Base-by-base conservation (phyloP, 2,113 vertebrate species). In the Chrysochloris asiatica region DNA sequence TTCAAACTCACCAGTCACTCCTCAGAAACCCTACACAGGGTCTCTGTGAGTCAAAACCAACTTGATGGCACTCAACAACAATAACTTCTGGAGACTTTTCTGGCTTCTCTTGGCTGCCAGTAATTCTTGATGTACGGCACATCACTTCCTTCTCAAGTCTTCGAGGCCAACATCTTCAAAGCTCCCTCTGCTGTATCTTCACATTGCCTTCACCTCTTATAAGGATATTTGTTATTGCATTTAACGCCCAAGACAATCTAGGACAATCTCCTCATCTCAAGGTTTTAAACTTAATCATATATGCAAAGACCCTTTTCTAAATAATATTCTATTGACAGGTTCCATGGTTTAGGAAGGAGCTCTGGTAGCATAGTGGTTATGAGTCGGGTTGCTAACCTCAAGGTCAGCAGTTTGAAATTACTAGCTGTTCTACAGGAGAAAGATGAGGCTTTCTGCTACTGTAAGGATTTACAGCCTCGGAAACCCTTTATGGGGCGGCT, bases 241-340 rank as follows among this genome's bases (percentile, higher is more conserved):
- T 56, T 54, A 71, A 45, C 9, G 54, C 17, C 54, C 54, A 56
- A 13, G n/a, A 86, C 93, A 86, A 63, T 36, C 82, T 14, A 65
- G 45, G 78, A 82, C 22, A 69, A 47, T 73, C 45, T 41, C 9
- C 22, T 28, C 3, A 43, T 88, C 65, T 75, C 48, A 85, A 85
- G 43, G 85, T 47, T 21, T 43, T 93, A 86, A 82, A 82, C 3
- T 77, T 87, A 75, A 54, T 76, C 43, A 78, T 36, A 80, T 76
- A 26, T 90, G 28, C 16, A 41, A 93, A 91, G 43, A 47, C 22
- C 65, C 13, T 88, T 65, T 61, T 77, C 6, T 13, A 73, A 86
- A 14, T 89, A 82, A 47, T 54, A 12, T 48, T 54, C 86, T 16
- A 84, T 45, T 78, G 36, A 59, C 3, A 78, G 65, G 11, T 69